Evolutionary conservation across 2,888 invertebrate genomes (phyloP), one percentile per base, ranked within the genome.

Genomic region (Chromoteleia sp.): DNA sequence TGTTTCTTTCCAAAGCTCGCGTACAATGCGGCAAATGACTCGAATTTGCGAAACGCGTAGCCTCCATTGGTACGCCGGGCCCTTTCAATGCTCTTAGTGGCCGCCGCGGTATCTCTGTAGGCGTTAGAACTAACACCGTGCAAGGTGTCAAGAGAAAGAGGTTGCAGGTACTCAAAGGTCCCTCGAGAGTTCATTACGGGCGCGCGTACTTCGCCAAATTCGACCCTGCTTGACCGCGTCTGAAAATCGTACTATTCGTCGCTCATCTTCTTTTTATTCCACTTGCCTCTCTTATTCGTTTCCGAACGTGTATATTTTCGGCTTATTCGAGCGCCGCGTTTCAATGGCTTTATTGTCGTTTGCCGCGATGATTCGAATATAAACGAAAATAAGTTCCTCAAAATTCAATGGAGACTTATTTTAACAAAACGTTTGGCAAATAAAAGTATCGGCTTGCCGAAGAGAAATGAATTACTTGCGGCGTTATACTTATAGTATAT

Each of bases 41-140:
- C 91, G 90, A 91, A 91, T 91, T 91, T 91, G 91, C 91, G 90
- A 91, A 90, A 90, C 88, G 52, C 67, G 71, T 56, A 78, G 48
- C 29, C 65, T 58, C 48, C 50, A 71, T 65, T 63, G 82, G 76
- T 41, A 58, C 83, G 84, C 65, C 84, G 84, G 81, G 84, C 76
- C 84, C 68, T 73, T 76, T 80, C 83, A 85, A 87, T 85, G 81
- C 84, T 86, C 86, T 88, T 88, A 89, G 87, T 86, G 86, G 87
- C 87, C 85, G 74, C 81, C 63, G 79, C 79, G 84, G 84, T 80
- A 85, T 84, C 76, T 87, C 84, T 83, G 84, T 81, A 89, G 91
- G 91, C 89, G 91, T 90, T 88, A 91, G 90, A 91, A 89, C 91
- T 90, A 91, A 91, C 91, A 90, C 91, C 87, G 89, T 89, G 88